Base-by-base conservation (phyloP, 2,113 vertebrate species). In the Erythrocercus mccallii region DNA sequence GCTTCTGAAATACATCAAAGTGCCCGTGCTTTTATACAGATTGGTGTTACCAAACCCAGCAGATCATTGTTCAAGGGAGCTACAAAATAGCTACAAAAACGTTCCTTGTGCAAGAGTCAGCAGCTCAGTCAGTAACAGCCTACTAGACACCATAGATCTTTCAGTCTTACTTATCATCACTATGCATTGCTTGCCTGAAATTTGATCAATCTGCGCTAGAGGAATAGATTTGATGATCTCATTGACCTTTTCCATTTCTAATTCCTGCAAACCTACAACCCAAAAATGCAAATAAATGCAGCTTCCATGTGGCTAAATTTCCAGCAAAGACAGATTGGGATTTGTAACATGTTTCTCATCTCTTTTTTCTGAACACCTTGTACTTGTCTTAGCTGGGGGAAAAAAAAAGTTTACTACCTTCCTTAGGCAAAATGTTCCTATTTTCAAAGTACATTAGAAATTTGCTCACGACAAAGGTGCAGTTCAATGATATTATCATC, bases 1-100 rank as follows among this genome's bases (percentile, higher is more conserved):
- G 57, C 90, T 81, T 54, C 91, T 92, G 90, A 88, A 95, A 96
- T 88, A 93, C 42, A 85, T 79, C 80, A 90, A 89, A 91, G 48
- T 76, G 84, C 35, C 94, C 71, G 78, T 86, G 81, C 40, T 72
- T 66, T 65, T 58, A 50, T 85, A 87, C 44, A 83, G 93, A 97
- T 50, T 48, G 90, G 76, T 44, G 38, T 61, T 88, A 97, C 70
- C 91, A 87, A 94, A 50, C 30, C 40, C 56, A 80, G 64, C 35
- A 69, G 61, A 57, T 86, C 64, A 94, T 38, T 81, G 86, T 90
- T 92, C 42, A 84, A 73, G 60, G 86, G 62, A 95, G 78, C 54
- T 92, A 69, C 97, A 73, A 33, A 88, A 86, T 5, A 31, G 62
- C 74, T 80, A 93, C 84, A 95, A 70, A 97, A 96, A 57, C 60